Evolutionary conservation across 2,888 invertebrate genomes (phyloP).

Genomic region (Polia nebulosa): DNA sequence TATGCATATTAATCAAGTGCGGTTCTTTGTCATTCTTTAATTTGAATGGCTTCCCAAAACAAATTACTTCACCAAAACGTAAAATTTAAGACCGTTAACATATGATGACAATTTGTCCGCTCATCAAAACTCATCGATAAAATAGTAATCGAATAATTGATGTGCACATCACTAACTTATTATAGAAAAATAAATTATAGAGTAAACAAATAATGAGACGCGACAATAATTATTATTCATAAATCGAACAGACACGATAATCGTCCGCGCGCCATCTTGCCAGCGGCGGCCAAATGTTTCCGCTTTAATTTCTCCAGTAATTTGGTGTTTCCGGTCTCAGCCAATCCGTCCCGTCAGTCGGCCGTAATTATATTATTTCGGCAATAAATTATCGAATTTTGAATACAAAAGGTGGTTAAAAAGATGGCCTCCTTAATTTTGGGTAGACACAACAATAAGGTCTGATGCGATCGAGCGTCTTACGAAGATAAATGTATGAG

Average conservation of each 20-base stretch:
- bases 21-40: conserved; percentile 42
- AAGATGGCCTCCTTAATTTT: conserved; percentile 85
- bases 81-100: conserved; percentile 20
- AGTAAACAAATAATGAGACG: conserved; percentile 81
- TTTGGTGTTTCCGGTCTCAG: conserved; percentile 89
- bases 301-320: conserved; percentile 91
- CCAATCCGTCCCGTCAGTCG: conserved; percentile 90
- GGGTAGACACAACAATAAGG: conserved; percentile 81
- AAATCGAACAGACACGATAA: conserved; percentile 88
- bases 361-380: conserved; percentile 91
- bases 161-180: conserved; percentile 46
- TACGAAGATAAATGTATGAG: conserved; percentile 61
- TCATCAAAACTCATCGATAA: conserved; percentile 47
- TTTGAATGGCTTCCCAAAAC: conserved; percentile 33
- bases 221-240: conserved; percentile 86
- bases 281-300: conserved; percentile 91
- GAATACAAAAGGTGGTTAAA: conserved; percentile 88
- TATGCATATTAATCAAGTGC: conserved; percentile 61
- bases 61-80: conserved; percentile 28
- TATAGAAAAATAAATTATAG: conserved; percentile 60
- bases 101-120: conserved; percentile 17
- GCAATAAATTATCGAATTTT: conserved; percentile 91
- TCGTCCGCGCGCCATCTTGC: conserved; percentile 88
- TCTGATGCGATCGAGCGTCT: conserved; percentile 61
- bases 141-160: conserved; percentile 54